Evolutionary conservation across 64 coral and sea anemone species (phyloP).

Genomic region (Dendronephthya gigantea): DNA sequence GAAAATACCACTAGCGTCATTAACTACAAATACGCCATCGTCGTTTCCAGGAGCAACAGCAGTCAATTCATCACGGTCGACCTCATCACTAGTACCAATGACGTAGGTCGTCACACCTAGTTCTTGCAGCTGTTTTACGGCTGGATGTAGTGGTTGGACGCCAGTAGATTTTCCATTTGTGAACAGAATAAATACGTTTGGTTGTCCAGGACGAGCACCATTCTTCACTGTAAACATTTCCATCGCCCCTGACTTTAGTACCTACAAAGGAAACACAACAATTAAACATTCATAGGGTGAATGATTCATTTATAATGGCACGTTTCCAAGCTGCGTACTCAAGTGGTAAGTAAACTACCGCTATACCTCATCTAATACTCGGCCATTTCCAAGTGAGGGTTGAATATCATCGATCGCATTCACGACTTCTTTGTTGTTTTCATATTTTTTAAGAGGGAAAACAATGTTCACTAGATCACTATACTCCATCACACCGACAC

Average conservation of each 20-base stretch:
- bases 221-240: conserved; percentile 9
- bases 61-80: not conserved
- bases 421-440: not conserved
- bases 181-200: not conserved
- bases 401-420: not conserved
- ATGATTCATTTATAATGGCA: too few relatives aligned
- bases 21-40: not conserved
- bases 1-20: not conserved
- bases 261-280: not conserved
- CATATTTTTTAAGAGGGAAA: not conserved
- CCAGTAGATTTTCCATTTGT: conserved; percentile 12
- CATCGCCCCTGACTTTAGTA: not conserved
- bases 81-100: not conserved
- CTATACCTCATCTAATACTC: not conserved
- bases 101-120: not conserved
- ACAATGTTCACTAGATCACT: not conserved
- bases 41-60: not conserved
- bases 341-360: not conserved
- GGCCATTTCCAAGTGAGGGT: not conserved
- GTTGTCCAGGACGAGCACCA: not conserved
- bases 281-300: not conserved
- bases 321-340: too few relatives aligned
- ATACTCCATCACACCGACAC: conserved; percentile 15
- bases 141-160: not conserved
- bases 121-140: not conserved